phyloP scores from a whole-genome alignment of 2,797 vertebrate species.

The Lepilemur ruficaudatus region DNA sequence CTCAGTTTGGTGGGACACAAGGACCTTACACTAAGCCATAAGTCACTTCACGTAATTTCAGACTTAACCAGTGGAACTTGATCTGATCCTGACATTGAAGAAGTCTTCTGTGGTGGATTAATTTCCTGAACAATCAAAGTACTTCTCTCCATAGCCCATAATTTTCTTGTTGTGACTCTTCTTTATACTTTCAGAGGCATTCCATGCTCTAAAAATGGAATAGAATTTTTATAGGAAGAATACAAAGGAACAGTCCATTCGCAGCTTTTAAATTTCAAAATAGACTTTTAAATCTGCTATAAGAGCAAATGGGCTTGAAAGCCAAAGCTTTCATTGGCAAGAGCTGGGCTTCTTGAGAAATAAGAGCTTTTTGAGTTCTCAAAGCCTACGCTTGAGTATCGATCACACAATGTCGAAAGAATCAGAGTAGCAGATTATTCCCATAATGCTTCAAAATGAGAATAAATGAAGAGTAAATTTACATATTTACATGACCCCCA shows the following conservation, averaged over 20 bases:
- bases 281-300: background rate
- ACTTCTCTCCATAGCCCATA: background rate
- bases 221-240: constrained; percentile 40
- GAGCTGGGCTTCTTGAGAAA: background rate
- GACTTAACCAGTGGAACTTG: background rate
- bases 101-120: background rate
- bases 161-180: background rate
- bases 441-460: background rate
- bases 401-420: background rate
- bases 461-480: background rate
- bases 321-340: background rate
- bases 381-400: background rate
- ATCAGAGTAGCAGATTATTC: background rate
- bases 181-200: background rate
- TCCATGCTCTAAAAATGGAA: background rate
- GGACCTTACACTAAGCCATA: background rate
- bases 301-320: constrained; percentile 27
- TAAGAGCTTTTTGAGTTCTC: background rate
- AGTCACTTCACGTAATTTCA: background rate
- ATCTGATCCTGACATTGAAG: background rate
- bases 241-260: background rate
- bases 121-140: background rate
- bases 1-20: background rate
- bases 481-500: background rate
- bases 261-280: constrained; percentile 49